Conservation (phyloP, 2,888 invertebrate species). For the Pediacus dermestoides region DNA sequence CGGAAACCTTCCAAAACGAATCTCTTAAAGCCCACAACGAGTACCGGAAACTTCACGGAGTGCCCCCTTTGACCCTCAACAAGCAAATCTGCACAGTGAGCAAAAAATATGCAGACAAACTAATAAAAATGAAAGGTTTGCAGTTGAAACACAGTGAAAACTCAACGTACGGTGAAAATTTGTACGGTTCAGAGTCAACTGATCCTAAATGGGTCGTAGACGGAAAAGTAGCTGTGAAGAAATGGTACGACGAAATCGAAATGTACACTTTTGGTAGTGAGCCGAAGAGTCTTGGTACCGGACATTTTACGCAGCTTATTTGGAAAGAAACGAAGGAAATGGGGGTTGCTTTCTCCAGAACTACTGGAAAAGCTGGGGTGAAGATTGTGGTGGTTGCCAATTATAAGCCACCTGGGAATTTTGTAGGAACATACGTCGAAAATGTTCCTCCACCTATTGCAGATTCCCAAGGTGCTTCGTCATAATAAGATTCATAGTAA, state of each 20-base stretch:
- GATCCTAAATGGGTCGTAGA: constrained; percentile 63
- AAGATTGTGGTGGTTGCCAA: constrained; percentile 82
- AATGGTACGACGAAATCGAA: constrained; percentile 76
- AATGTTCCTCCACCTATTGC: constrained; percentile 74
- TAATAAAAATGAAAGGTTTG: constrained; percentile 53
- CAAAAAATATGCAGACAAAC: constrained; percentile 54
- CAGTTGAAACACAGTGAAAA: constrained; percentile 59
- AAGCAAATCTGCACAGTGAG: constrained; percentile 54
- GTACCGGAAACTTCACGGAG: constrained; percentile 56
- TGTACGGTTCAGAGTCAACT: constrained; percentile 67
- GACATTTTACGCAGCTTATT: constrained; percentile 73
- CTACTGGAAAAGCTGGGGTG: no score
- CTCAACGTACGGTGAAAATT: constrained; percentile 62
- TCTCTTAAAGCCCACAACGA: constrained; percentile 60
- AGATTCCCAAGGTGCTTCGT: no score
- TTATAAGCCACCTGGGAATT: constrained; percentile 87
- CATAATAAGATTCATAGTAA: no score
- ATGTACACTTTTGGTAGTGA: constrained; percentile 66
- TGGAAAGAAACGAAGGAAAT: constrained; percentile 74
- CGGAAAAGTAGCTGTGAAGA: constrained; percentile 66
- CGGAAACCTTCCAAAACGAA: constrained; percentile 46
- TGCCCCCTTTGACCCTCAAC: constrained; percentile 55
- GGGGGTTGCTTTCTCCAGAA: constrained; percentile 70
- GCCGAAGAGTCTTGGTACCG: constrained; percentile 61
- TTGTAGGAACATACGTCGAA: constrained; percentile 65